Conservation (phyloP, 2,888 invertebrate species). For the Cyaniris semiargus region DNA sequence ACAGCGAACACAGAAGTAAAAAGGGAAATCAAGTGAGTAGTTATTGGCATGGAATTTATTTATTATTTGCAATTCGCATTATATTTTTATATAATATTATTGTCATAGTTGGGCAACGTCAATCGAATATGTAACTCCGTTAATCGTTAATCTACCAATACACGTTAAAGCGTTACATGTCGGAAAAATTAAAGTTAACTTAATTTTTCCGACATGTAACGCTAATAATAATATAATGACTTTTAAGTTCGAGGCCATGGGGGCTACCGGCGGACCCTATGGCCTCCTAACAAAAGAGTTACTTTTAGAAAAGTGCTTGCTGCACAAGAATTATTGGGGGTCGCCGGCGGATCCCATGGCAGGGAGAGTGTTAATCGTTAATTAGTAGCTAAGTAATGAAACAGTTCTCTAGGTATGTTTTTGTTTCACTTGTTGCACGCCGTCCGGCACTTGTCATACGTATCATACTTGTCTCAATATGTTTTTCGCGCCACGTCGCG, state of each 20-base stretch:
- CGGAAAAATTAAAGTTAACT: background rate
- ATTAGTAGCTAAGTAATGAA: background rate
- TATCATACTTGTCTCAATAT: background rate
- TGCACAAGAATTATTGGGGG: too few relatives aligned
- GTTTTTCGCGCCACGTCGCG: background rate
- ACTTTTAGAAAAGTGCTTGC: too few relatives aligned
- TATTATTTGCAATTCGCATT: background rate
- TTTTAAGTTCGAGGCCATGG: too few relatives aligned
- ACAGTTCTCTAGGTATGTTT: too few relatives aligned
- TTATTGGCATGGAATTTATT: background rate
- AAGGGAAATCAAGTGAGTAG: background rate
- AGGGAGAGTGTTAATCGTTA: background rate
- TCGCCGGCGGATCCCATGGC: too few relatives aligned
- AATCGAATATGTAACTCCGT: background rate
- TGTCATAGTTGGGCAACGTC: background rate
- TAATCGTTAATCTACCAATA: background rate
- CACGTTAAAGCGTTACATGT: too few relatives aligned
- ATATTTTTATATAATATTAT: background rate
- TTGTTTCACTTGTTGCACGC: too few relatives aligned
- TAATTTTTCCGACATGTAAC: too few relatives aligned
- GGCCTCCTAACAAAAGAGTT: too few relatives aligned
- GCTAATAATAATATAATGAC: too few relatives aligned
- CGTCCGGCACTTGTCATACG: background rate
- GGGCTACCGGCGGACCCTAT: too few relatives aligned
- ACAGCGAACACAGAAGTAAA: background rate